These are phyloP conservation scores for Drosophila macrospina DNA, from an alignment of 2,888 invertebrate species.

Conservation along the genomic window DNA sequence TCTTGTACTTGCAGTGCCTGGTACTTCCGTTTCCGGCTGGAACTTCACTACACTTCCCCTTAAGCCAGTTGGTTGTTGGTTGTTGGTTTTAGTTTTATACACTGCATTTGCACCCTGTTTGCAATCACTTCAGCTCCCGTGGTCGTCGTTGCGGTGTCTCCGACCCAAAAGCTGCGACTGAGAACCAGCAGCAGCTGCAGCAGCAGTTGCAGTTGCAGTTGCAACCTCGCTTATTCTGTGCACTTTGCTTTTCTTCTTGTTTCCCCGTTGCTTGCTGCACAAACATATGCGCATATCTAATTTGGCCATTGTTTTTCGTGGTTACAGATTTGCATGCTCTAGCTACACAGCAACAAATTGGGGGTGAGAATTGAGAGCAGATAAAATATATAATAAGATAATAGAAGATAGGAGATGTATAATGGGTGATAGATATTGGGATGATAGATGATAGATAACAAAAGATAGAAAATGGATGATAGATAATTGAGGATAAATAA, in stretches of 20 bases:
- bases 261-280: constrained; percentile 48
- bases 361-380: not conserved
- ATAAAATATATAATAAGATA: not conserved
- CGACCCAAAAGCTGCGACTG: constrained; percentile 30
- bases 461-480: not conserved
- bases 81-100: constrained; percentile 69
- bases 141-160: constrained; percentile 63
- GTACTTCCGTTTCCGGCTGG: constrained; percentile 71
- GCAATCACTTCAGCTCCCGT: constrained; percentile 68
- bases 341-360: constrained; percentile 29
- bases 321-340: constrained; percentile 60
- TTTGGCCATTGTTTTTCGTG: constrained; percentile 69
- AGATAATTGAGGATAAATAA: no score
- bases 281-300: constrained; percentile 78
- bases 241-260: constrained; percentile 14
- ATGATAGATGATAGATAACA: not conserved
- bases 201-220: constrained; percentile 31
- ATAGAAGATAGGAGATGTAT: no score
- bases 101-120: constrained; percentile 66
- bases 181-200: constrained; percentile 8
- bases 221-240: constrained; percentile 21
- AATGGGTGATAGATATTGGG: no score
- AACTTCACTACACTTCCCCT: constrained; percentile 18
- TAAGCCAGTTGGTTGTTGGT: constrained; percentile 42
- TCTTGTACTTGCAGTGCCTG: constrained; percentile 55